Conservation (phyloP, 2,113 vertebrate species). For the Dermatemys mawii region DNA sequence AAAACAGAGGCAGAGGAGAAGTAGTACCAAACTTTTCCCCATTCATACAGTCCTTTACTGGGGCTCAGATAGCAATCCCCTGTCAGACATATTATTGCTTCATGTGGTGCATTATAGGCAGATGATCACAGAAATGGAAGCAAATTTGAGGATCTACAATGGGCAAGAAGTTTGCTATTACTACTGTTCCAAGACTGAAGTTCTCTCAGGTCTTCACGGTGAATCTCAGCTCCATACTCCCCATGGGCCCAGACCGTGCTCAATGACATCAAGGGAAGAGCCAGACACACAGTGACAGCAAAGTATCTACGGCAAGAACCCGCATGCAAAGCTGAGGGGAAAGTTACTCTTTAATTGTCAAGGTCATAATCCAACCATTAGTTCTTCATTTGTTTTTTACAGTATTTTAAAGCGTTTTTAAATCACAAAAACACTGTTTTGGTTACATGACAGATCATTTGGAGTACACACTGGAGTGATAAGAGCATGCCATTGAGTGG, state of each 20-base stretch:
- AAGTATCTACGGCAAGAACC: not conserved
- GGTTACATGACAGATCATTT: not conserved
- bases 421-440: slow-evolving; percentile 49
- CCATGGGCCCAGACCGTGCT: not conserved
- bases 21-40: not conserved
- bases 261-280: not conserved
- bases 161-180: not conserved
- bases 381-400: not conserved
- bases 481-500: slow-evolving; percentile 53
- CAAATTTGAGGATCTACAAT: not conserved
- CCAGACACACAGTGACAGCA: rapidly evolving
- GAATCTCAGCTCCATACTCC: not conserved
- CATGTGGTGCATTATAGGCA: not conserved
- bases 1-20: not conserved
- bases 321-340: not conserved
- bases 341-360: not conserved
- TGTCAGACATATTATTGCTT: not conserved
- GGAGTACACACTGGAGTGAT: not conserved
- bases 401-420: not conserved
- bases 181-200: not conserved
- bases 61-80: not conserved
- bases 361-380: not conserved
- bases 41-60: not conserved
- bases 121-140: not conserved
- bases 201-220: not conserved